Evolutionary conservation across 2,113 vertebrate genomes (phyloP), one percentile per base, ranked within the genome.

Genomic region (Nipponia nippon): DNA sequence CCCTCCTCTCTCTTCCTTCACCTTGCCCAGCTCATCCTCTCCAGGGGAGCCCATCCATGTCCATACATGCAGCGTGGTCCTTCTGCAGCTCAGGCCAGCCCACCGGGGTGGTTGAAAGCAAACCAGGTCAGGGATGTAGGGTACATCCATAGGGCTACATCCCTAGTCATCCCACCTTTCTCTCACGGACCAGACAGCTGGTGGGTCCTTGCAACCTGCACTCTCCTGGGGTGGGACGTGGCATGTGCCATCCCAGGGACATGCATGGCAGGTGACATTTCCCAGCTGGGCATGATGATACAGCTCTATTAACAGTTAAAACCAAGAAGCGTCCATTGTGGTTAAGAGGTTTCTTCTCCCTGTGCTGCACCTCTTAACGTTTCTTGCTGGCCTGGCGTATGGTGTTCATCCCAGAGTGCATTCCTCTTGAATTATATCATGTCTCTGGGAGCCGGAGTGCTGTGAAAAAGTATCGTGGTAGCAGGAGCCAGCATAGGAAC

Each of bases 361-460:
- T 0, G 0, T 78, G 59, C 82, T 83, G 75, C 76, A 92, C 36
- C 46, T 95, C 71, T 69, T 36, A 47, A 53, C 0, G 0, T 58
- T 95, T 65, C 63, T 46, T 0, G 0, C 53, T 89, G 40, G 53
- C 29, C 50, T 34, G 47, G 80, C 2, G 3, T 20, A 23, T 62
- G 67, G 63, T 90, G 67, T 55, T 86, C 10, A 6, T 92, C 80
- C 55, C 25, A 0, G 46, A 83, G 50, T 88, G 62, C 90, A 83
- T 93, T 95, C 90, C 85, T 96, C 79, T 83, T 11, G 72, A 73
- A 59, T 95, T 89, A 89, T 90, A 90, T 92, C 90, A 90, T 42
- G 59, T 88, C 83, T 92, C 85, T 27, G 55, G 59, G 59, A 95
- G 80, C 67, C 4, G 7, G 29, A 94, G 84, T 22, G 40, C 47